phyloP scores from a whole-genome alignment of 2,113 vertebrate species.

The Scytalopus superciliaris region DNA sequence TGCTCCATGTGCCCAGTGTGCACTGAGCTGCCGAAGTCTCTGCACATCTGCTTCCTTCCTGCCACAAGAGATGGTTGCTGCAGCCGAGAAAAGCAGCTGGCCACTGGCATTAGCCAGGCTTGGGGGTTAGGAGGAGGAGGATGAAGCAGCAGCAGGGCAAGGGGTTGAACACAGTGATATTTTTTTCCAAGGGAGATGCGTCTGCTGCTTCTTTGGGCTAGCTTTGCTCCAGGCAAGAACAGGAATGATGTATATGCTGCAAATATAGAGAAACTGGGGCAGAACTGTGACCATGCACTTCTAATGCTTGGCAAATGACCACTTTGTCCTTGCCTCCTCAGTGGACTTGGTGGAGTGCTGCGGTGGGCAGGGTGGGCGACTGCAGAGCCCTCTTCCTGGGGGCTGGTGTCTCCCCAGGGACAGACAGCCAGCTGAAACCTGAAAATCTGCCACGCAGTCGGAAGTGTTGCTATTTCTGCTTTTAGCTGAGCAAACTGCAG shows the following conservation, averaged over 20 bases:
- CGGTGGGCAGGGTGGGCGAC: rapidly evolving
- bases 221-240: not conserved
- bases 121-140: not conserved
- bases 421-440: not conserved
- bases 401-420: rapidly evolving
- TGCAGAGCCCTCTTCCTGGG: not conserved
- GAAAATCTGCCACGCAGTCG: rapidly evolving
- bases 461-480: conserved; percentile 15
- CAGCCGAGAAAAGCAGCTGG: not conserved
- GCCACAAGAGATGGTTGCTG: not conserved
- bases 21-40: not conserved
- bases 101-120: not conserved
- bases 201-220: not conserved
- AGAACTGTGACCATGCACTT: not conserved
- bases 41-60: not conserved
- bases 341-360: not conserved
- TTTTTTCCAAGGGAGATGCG: not conserved
- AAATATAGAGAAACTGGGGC: not conserved
- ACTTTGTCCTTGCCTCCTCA: not conserved
- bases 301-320: not conserved
- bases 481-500: conserved; percentile 1
- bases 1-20: rapidly evolving
- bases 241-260: not conserved
- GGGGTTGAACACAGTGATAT: not conserved
- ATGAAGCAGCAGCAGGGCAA: not conserved